Base-by-base conservation (phyloP, 2,797 vertebrate species). In the Danio aesculapii region DNA sequence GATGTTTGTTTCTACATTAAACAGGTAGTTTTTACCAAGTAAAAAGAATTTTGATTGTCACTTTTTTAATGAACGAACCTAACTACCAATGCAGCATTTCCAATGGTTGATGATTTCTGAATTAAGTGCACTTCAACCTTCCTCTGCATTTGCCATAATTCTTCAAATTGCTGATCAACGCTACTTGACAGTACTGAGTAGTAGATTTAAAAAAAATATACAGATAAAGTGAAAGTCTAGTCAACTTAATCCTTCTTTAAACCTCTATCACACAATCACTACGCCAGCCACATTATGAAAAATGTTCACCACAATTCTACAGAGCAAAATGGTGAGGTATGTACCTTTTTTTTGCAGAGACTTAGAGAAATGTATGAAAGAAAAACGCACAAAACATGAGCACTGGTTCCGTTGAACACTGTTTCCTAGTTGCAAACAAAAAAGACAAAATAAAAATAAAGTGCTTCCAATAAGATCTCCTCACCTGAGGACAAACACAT, bases 401-500 rank as follows among this genome's bases (percentile, higher is more conserved):
- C 75, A 82, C 81, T 74, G 82, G 62, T 66, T 81, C 55, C 64
- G 55, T 71, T 77, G 77, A 92, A 96, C 96, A 97, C 95, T 95
- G 94, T 91, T 92, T 88, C 91, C 91, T 90, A 92, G 90, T 92
- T 89, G 88, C 89, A 87, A 86, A 86, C 85, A 83, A 72, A n/a
- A 79, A 80, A 91, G 92, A 92, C 0, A 6, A 50, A 64, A 93
- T 89, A 87, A 91, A 95, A 95, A 95, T 97, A 99, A 99, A 99
- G 98, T 99, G 98, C 98, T 96, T 97, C 95, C 89, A 91, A 95
- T 90, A 90, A 92, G 90, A 94, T 87, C 84, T 93, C 95, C 95
- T 95, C 93, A 88, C 89, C 77, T 94, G 95, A 97, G 93, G 93
- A 94, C 93, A 93, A 94, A 94, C 95, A 95, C 89, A 89, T 63